phyloP scores from a whole-genome alignment of 2,888 invertebrate species.

The Myathropa florea region DNA sequence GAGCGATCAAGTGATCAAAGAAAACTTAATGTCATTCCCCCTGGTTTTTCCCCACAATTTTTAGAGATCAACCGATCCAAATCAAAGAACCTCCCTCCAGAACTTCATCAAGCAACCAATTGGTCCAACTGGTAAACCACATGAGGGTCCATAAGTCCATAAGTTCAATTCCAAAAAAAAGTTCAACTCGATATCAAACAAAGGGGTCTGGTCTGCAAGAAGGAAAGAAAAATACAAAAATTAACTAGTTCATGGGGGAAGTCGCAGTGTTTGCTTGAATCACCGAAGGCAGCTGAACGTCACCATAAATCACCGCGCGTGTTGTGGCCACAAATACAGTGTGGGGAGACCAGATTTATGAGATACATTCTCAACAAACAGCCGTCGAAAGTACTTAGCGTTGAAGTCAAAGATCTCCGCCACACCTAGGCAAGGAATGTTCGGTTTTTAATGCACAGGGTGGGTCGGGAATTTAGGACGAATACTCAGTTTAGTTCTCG shows the following conservation, averaged over 20 bases:
- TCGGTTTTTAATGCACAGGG: background rate
- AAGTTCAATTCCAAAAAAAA: background rate
- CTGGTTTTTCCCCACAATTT: no score
- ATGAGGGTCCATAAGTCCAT: background rate
- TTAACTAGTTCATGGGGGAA: conserved; percentile 10
- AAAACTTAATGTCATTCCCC: background rate
- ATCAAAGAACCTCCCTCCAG: background rate
- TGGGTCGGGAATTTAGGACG: background rate
- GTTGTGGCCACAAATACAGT: conserved; percentile 37
- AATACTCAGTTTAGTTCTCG: background rate
- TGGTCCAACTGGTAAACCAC: background rate
- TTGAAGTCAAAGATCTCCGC: background rate
- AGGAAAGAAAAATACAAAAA: conserved; percentile 1
- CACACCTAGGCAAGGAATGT: background rate
- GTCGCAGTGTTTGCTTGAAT: background rate
- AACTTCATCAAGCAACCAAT: background rate
- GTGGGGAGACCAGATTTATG: conserved; percentile 9
- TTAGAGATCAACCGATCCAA: background rate
- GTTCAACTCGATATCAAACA: background rate
- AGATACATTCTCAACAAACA: conserved; percentile 20
- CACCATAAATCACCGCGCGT: conserved; percentile 37
- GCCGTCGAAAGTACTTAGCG: conserved; percentile 1
- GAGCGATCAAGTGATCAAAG: background rate
- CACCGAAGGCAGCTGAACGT: conserved; percentile 32
- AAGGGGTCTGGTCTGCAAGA: background rate